Evolutionary conservation across 2,888 invertebrate species (phyloP).

Genomic region (Dryomyza anilis): DNA sequence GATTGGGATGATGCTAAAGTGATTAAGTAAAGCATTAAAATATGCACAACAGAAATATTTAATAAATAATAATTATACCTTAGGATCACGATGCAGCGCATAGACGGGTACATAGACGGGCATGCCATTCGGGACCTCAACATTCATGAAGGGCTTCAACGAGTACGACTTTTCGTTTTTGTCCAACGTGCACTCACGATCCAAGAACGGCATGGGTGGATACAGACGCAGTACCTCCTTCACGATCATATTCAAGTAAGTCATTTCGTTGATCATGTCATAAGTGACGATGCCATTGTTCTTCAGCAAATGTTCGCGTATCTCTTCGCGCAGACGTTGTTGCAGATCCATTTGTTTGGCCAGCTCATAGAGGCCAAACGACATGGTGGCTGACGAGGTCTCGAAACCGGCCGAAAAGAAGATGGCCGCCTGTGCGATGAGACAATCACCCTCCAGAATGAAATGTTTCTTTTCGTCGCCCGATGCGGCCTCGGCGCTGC

Average conservation of each 20-base stretch:
- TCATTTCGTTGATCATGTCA: slow-evolving; percentile 58
- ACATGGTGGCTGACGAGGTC: slow-evolving; percentile 59
- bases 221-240: slow-evolving; percentile 54
- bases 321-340: slow-evolving; percentile 48
- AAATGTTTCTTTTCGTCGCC: slow-evolving; percentile 39
- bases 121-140: slow-evolving; percentile 44
- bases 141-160: slow-evolving; percentile 38
- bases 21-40: slow-evolving; percentile 5
- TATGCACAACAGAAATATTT: no score
- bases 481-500: slow-evolving; percentile 33
- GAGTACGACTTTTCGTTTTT: slow-evolving; percentile 41
- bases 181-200: slow-evolving; percentile 49
- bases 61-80: slow-evolving; percentile 40
- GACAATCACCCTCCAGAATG: slow-evolving; percentile 44
- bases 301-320: slow-evolving; percentile 40
- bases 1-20: slow-evolving; percentile 43
- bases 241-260: slow-evolving; percentile 60
- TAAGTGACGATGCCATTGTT: slow-evolving; percentile 48
- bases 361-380: slow-evolving; percentile 60
- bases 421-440: slow-evolving; percentile 54
- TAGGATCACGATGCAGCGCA: slow-evolving; percentile 52
- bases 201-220: slow-evolving; percentile 55
- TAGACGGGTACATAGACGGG: slow-evolving; percentile 54
- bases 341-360: slow-evolving; percentile 57
- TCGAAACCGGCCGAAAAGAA: slow-evolving; percentile 56